Evolutionary conservation across 2,888 invertebrate genomes (phyloP).

Genomic region (Augiades crinisus): DNA sequence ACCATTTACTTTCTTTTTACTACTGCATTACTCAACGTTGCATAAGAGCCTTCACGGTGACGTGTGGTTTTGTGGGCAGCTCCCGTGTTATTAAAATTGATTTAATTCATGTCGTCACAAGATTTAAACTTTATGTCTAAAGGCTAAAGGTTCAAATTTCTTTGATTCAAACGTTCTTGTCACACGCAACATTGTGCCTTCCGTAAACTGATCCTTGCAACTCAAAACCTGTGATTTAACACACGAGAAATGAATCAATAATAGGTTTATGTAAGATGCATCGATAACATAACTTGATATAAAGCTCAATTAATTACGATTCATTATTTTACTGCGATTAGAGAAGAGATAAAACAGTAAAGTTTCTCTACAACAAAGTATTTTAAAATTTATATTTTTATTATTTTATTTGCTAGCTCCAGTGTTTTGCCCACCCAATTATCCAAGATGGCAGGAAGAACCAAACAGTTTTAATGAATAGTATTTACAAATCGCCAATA

Average conservation of each 20-base stretch:
- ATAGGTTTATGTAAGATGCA: neutral
- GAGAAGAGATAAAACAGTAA: too few relatives aligned
- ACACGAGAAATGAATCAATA: conserved; percentile 19
- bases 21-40: conserved; percentile 2
- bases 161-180: neutral
- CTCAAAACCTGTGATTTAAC: conserved; percentile 13
- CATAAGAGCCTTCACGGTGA: neutral
- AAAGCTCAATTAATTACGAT: neutral
- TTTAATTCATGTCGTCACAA: neutral
- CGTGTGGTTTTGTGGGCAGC: conserved; percentile 12
- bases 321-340: too few relatives aligned
- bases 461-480: too few relatives aligned
- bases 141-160: too few relatives aligned
- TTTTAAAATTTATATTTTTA: too few relatives aligned
- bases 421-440: too few relatives aligned
- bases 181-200: neutral
- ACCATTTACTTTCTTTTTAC: neutral
- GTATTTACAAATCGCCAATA: too few relatives aligned
- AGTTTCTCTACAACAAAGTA: too few relatives aligned
- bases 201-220: conserved; percentile 22
- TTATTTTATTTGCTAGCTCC: too few relatives aligned
- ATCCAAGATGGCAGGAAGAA: too few relatives aligned
- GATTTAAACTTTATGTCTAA: neutral
- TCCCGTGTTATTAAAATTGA: neutral
- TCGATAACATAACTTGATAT: neutral